Evolutionary conservation across 1,140 invertebrate genomes (phyloP).

Genomic region (Drosophila chauvacae): DNA sequence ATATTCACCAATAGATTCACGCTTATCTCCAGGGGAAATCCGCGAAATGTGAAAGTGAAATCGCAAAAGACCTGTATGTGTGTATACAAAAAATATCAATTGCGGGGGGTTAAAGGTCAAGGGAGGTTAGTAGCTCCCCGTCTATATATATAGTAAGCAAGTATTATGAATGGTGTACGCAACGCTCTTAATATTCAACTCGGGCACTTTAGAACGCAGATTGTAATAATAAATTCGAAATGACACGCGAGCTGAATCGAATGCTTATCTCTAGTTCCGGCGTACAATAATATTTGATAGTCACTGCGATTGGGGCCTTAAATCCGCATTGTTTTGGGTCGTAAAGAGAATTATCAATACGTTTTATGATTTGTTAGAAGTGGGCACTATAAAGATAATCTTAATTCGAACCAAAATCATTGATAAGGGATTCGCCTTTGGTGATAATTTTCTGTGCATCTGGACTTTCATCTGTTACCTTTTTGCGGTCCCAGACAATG

Average conservation of each 20-base stretch:
- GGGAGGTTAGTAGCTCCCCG: constrained; percentile 24
- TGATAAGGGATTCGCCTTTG: not conserved
- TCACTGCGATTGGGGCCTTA: not conserved
- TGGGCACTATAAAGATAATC: not conserved
- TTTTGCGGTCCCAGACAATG: constrained; percentile 36
- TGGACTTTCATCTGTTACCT: constrained; percentile 32
- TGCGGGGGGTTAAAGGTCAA: constrained; percentile 22
- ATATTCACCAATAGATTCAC: not conserved
- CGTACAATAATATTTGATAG: constrained; percentile 23
- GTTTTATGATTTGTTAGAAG: not conserved
- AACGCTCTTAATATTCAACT: constrained; percentile 12
- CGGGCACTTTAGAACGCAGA: constrained; percentile 15
- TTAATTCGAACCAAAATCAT: constrained; percentile 7
- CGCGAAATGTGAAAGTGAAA: not conserved
- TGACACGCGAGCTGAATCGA: constrained; percentile 30
- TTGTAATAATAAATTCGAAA: constrained; percentile 24
- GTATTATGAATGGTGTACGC: constrained; percentile 22
- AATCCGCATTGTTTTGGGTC: constrained; percentile 25
- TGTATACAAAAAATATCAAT: constrained; percentile 8
- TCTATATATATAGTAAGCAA: constrained; percentile 9
- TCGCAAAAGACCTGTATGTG: constrained; percentile 1
- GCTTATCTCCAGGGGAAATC: constrained; percentile 1
- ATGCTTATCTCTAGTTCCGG: constrained; percentile 34
- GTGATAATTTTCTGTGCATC: not conserved
- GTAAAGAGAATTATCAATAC: not conserved